Conservation (phyloP, 2,797 vertebrate genomes). For the Sebastes umbrosus region DNA sequence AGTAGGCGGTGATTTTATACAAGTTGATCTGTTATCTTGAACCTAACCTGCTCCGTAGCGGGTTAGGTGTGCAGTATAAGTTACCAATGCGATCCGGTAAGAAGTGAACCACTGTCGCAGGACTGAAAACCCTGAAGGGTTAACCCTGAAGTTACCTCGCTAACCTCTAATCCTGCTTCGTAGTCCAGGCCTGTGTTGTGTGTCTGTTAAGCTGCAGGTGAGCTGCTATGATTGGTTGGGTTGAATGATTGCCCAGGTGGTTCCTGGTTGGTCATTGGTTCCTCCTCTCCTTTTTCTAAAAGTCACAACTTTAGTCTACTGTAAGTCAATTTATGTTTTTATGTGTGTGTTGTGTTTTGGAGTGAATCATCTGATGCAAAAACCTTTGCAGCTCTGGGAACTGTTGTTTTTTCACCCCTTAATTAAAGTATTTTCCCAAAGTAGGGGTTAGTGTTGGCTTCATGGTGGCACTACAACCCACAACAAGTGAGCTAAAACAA, state of each 20-base stretch:
- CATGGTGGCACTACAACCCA: not conserved
- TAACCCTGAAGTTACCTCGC: too few relatives aligned
- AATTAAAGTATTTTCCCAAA: not conserved
- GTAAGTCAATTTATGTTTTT: not conserved
- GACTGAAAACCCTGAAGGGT: too few relatives aligned
- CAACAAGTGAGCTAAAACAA: not conserved
- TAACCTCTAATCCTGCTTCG: too few relatives aligned
- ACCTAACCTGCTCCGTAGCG: too few relatives aligned
- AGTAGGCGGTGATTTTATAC: too few relatives aligned
- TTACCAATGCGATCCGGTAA: too few relatives aligned
- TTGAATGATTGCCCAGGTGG: not conserved
- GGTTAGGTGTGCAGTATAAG: too few relatives aligned
- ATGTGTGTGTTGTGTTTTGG: not conserved
- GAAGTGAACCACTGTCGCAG: too few relatives aligned
- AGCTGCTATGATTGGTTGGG: not conserved
- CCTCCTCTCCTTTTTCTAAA: too few relatives aligned
- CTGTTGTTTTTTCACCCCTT: not conserved
- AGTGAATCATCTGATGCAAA: not conserved
- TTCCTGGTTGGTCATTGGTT: not conserved
- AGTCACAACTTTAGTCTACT: too few relatives aligned
- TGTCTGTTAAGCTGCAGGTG: not conserved
- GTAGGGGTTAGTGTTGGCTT: not conserved
- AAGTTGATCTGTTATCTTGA: too few relatives aligned
- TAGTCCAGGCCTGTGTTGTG: too few relatives aligned
- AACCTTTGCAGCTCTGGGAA: not conserved